Conservation (phyloP, 1,140 invertebrate species). For the Mesaphorura yosii region DNA sequence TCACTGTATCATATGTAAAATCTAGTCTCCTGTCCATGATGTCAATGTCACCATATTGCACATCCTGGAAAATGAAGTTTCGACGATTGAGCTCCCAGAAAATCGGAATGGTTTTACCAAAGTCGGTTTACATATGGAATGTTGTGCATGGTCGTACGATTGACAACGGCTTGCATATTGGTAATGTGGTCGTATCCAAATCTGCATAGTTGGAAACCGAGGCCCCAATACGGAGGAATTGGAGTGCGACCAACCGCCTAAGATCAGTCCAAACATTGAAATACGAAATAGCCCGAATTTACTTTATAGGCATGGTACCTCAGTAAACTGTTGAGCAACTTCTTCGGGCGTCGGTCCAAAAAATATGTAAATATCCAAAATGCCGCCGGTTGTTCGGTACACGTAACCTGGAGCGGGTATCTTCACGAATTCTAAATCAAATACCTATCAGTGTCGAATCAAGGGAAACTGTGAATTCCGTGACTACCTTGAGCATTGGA, state of each 20-base stretch:
- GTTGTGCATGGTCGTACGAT: no score
- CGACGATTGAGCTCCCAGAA: no score
- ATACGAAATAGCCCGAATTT: neutral
- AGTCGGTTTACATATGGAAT: no score
- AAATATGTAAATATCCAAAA: slow-evolving; percentile 41
- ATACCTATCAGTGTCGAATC: neutral
- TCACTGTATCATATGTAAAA: slow-evolving; percentile 41
- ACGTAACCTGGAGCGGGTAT: slow-evolving; percentile 32
- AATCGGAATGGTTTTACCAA: no score
- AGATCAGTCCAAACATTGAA: neutral
- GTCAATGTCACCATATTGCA: slow-evolving; percentile 40
- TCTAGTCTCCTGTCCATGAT: slow-evolving; percentile 38
- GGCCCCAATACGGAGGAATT: slow-evolving; percentile 42
- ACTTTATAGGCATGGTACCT: slow-evolving; percentile 18
- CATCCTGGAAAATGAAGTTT: no score
- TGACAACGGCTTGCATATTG: slow-evolving; percentile 35
- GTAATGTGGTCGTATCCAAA: slow-evolving; percentile 38
- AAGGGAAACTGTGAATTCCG: neutral
- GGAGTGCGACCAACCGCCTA: slow-evolving; percentile 38
- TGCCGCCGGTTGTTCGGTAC: slow-evolving; percentile 34
- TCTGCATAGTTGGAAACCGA: slow-evolving; percentile 33
- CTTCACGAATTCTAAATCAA: slow-evolving; percentile 22
- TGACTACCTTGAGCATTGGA: slow-evolving; percentile 20
- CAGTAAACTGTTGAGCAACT: slow-evolving; percentile 42
- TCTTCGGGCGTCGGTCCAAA: slow-evolving; percentile 39